Percentiles rank a stretch among this genome's conserved stretches.
Conservation (phyloP, 2,113 vertebrate genomes). For the Stigmatopora argus region DNA sequence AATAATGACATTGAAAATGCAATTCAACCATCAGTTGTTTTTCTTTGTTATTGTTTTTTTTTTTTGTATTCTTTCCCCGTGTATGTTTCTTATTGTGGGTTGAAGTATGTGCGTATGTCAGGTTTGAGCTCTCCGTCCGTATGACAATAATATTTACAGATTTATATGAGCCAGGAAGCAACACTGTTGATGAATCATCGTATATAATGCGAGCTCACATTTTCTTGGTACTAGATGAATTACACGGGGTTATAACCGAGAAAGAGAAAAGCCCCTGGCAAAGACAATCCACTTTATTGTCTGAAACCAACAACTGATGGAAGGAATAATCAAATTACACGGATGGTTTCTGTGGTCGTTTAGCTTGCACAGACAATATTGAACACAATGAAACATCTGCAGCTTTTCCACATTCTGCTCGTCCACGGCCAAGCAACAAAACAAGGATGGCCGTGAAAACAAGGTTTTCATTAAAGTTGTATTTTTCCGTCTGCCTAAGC, state of each 20-base stretch:
- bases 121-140: no score
- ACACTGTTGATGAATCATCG: no score
- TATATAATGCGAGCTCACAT: background rate
- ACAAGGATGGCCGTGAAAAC: conserved; percentile 23
- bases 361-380: conserved; percentile 13
- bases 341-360: conserved; percentile 19
- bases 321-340: conserved; percentile 21
- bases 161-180: no score
- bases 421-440: conserved; percentile 5
- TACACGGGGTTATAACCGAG: conserved; percentile 1
- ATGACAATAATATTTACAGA: no score
- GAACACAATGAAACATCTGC: conserved; percentile 23
- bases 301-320: conserved; percentile 21
- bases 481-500: conserved; percentile 41
- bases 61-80: no score
- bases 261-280: conserved; percentile 6
- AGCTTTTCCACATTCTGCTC: conserved; percentile 16
- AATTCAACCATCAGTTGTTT: no score
- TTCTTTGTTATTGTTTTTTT: no score
- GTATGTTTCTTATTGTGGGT: no score
- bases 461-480: conserved; percentile 34
- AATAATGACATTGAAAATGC: no score
- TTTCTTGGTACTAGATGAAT: conserved; percentile 3
- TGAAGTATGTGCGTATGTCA: no score
- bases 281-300: conserved; percentile 22